phyloP scores from a whole-genome alignment of 2,797 vertebrate genomes.

The Lacerta viridis region DNA sequence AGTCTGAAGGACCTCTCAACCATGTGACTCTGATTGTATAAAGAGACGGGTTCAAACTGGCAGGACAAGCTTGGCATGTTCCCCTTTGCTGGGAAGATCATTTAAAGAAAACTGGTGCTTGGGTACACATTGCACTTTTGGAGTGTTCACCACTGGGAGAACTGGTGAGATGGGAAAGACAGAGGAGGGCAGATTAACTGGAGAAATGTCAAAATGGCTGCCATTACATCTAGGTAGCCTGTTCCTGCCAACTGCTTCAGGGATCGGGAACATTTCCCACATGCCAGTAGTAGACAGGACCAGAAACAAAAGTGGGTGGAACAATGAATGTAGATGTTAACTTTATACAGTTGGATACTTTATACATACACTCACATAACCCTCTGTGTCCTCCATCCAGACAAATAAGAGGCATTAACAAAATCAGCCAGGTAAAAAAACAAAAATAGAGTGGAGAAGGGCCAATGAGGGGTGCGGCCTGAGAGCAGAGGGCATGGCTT shows the following conservation, averaged over 20 bases:
- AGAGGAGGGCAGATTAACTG: background rate
- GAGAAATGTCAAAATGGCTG: background rate
- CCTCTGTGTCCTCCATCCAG: no score
- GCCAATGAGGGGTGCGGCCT: no score
- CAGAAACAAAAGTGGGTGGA: no score
- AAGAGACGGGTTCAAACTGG: background rate
- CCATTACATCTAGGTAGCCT: background rate
- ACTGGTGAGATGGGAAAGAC: background rate
- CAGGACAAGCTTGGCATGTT: background rate
- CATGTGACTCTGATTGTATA: background rate
- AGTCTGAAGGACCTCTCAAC: background rate
- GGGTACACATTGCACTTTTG: background rate
- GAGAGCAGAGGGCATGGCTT: no score
- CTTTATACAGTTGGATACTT: no score
- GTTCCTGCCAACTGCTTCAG: background rate
- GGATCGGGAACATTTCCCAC: no score
- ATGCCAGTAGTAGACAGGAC: no score
- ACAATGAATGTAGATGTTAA: no score
- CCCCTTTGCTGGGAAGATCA: background rate
- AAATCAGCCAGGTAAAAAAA: no score
- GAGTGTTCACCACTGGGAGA: background rate
- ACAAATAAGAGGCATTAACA: no score
- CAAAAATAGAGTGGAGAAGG: no score
- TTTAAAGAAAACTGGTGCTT: background rate
- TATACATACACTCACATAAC: no score